Evolutionary conservation across 2,797 vertebrate species (phyloP), one percentile per base, ranked within the genome.

Genomic region (Clarias laeviceps): DNA sequence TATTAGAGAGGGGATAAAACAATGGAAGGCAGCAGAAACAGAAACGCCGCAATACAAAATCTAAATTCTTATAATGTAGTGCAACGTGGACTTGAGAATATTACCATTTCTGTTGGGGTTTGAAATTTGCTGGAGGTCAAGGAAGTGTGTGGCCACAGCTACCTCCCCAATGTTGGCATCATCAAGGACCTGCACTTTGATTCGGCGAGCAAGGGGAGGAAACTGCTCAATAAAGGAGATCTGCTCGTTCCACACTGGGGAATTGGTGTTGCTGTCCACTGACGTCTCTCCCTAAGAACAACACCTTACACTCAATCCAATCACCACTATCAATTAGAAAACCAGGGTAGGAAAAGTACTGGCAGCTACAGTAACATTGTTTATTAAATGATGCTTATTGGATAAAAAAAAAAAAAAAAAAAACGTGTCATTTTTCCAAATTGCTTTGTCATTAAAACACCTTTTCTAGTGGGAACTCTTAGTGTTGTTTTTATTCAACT

Each of bases 161-260:
- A 95, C 93, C 0, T 98, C 96, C 0, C 95, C 93, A 0, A 97
- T 95, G 59, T 94, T 97, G 11, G 95, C 95, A 37, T 99, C 96
- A 79, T 99, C 98, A 2, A 97, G 91, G 84, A 98, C 88, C 93
- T 97, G 97, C 80, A 99, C 76, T 92, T 95, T 96, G 80, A 99
- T 97, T 91, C 96, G 92, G 81, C 95, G 95, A 76, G 96, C 95
- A 83, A 98, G 95, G 59, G 97, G 96, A 0, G 97, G 97, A 88
- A 99, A 99, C 93, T 98, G 97, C 91, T 99, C 97, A 0, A 97
- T 94, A 89, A 99, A 99, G 88, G 94, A 97, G 90, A 99, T 96
- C 92, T 97, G 96, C 87, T 99, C 96, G 0, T 99, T 97, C 98
- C 97, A 99, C 79, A 96, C 91, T 0, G 97, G 97, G 37, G 88